Conservation (phyloP, 2,888 invertebrate species). For the Euphydryas editha region DNA sequence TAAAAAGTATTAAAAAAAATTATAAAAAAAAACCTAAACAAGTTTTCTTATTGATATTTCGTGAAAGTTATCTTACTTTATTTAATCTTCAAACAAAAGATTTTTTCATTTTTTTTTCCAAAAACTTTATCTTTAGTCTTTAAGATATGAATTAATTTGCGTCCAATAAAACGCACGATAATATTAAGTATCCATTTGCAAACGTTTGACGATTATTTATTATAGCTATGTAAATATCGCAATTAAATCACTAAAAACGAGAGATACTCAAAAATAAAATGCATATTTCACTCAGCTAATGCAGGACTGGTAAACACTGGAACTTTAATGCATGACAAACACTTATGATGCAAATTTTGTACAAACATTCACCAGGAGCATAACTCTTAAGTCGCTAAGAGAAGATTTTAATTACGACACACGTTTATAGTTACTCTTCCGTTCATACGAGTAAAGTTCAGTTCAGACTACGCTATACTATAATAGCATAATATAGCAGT, state of each 20-base stretch:
- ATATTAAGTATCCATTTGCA: slow-evolving; percentile 9
- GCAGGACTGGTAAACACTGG: slow-evolving; percentile 49
- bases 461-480: no score
- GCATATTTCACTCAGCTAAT: slow-evolving; percentile 57
- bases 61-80: no score
- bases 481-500: no score
- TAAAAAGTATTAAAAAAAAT: no score
- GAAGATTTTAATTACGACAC: neutral
- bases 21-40: no score
- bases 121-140: neutral
- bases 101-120: neutral
- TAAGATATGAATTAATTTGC: neutral
- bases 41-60: no score
- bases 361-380: slow-evolving; percentile 56
- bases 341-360: slow-evolving; percentile 58
- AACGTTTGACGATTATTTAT: slow-evolving; percentile 6
- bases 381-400: neutral
- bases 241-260: slow-evolving; percentile 30
- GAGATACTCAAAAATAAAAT: slow-evolving; percentile 48
- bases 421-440: neutral
- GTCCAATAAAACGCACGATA: neutral
- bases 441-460: no score
- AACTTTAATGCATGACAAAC: slow-evolving; percentile 55
- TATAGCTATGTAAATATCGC: slow-evolving; percentile 18
- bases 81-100: neutral